A percentile compares a stretch with the other conserved stretches of the same genome.
These are phyloP conservation scores for Rhopalosiphum nymphaeae DNA, from an alignment of 2,888 invertebrate genomes.

Conservation along the genomic window DNA sequence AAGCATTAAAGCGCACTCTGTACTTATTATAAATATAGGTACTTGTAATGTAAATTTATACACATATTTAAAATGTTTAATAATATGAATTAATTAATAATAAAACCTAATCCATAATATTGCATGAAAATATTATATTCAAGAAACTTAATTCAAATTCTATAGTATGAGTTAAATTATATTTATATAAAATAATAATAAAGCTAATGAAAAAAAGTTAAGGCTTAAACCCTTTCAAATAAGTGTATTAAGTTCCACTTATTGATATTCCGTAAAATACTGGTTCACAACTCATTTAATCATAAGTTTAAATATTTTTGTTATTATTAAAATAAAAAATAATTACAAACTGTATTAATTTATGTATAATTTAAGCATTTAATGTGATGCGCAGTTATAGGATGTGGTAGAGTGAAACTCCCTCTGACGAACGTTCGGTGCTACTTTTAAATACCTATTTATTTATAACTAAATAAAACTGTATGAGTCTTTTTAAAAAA, in stretches of 20 bases:
- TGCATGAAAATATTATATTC: neutral
- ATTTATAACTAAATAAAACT: neutral
- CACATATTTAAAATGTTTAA: neutral
- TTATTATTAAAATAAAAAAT: neutral
- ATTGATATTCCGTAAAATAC: neutral
- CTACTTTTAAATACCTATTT: too few relatives aligned
- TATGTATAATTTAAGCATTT: neutral
- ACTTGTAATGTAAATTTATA: neutral
- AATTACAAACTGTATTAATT: neutral
- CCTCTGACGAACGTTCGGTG: neutral
- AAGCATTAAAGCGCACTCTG: neutral
- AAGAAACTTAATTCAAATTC: neutral
- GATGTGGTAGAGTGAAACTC: neutral
- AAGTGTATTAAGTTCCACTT: neutral
- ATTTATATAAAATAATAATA: neutral
- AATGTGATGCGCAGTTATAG: neutral
- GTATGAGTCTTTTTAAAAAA: neutral
- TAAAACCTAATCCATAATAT: neutral
- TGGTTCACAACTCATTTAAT: neutral
- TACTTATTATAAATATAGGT: neutral
- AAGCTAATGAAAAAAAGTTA: neutral
- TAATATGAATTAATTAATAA: neutral
- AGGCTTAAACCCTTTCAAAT: neutral
- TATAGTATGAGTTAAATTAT: neutral
- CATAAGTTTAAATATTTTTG: neutral